Evolutionary conservation across 2,113 vertebrate species (phyloP), one percentile per base, ranked within the genome.

Genomic region (Lepus europaeus): DNA sequence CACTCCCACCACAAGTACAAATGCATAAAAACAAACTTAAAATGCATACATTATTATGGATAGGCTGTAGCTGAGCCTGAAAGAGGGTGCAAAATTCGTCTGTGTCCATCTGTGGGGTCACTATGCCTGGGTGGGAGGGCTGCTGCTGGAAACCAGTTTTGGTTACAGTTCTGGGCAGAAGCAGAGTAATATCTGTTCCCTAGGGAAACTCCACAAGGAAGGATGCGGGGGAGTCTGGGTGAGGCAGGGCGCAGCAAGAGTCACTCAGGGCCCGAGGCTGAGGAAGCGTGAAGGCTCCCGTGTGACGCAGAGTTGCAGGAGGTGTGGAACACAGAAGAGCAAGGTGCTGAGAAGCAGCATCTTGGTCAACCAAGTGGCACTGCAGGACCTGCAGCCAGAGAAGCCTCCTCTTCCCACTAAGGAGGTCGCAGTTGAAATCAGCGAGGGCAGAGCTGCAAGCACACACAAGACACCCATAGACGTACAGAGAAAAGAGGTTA

Each of bases 21-120:
- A 69, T 90, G 88, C n/a, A 73, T 89, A 73, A 70, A 61, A 70
- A 27, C 36, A 83, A 73, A 84, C 68, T 68, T 25, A 31, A 94
- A 94, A 27, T 7, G 45, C 1, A 73, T 72, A 51, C 49, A 36
- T 59, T 25, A 85, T 59, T 77, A 85, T 9, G 31, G 39, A 53
- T 33, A n/a, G n/a, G 22, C 29, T 68, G 20, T 27, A 82, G n/a
- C 83, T 89, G 22, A 89, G 64, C 27, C 27, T 33, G 85, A 64
- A 74, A 80, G 53, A 6, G 23, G 63, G 92, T 27, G 59, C 61
- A 49, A 81, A 78, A 56, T 74, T 85, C 68, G 39, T 72, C 7
- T 49, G 7, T 10, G 80, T 53, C 49, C 9, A 12, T 31, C 51
- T 33, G n/a, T 53, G n/a, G 19, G 66, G 53, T 39, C 16, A 2